Evolutionary conservation across 2,113 vertebrate genomes (phyloP).

Genomic region (Paradoxurus hermaphroditus): DNA sequence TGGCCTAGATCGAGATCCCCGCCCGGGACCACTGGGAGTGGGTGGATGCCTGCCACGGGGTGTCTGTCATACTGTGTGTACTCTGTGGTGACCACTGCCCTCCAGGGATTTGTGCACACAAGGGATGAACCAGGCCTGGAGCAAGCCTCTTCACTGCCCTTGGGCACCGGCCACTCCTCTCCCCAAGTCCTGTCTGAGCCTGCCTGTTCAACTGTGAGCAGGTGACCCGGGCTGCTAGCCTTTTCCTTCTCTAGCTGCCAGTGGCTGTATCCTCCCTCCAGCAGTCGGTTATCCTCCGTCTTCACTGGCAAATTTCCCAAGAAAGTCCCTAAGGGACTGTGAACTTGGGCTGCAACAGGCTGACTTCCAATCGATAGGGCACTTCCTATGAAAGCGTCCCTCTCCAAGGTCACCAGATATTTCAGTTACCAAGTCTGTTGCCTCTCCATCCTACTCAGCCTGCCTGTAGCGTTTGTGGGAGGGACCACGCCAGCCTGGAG

Average conservation of each 20-base stretch:
- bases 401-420: neutral
- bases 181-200: neutral
- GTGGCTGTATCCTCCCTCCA: neutral
- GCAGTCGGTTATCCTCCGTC: neutral
- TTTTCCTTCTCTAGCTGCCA: neutral
- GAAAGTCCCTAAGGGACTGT: neutral
- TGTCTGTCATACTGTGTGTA: neutral
- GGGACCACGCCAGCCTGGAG: neutral
- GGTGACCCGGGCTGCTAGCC: neutral
- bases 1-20: neutral
- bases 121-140: neutral
- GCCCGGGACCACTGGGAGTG: too few species aligned
- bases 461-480: neutral
- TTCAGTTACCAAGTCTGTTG: neutral
- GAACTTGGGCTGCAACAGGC: neutral
- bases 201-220: neutral
- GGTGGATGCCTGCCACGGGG: neutral
- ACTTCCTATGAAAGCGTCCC: neutral
- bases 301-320: neutral
- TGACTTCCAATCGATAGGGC: neutral
- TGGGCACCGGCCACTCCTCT: neutral
- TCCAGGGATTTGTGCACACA: neutral
- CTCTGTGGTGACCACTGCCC: too few species aligned
- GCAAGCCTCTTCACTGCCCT: neutral
- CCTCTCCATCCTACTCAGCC: neutral